These are phyloP conservation scores for Dorcus hopei DNA, from an alignment of 2,888 invertebrate species.

Conservation along the genomic window DNA sequence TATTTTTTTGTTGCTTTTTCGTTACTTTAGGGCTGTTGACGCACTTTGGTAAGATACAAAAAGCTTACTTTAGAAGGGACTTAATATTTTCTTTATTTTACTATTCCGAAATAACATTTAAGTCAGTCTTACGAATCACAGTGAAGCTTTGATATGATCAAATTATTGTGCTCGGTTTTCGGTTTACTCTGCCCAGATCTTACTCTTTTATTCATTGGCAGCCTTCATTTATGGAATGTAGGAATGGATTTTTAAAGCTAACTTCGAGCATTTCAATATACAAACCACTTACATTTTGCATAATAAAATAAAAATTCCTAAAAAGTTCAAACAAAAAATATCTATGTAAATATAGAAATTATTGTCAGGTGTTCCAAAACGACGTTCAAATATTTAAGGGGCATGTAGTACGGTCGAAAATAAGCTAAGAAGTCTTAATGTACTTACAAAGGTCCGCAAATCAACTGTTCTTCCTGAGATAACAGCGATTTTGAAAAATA, in stretches of 20 bases:
- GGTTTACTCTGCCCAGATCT: constrained; percentile 13
- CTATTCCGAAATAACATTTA: constrained; percentile 51
- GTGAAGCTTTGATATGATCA: constrained; percentile 57
- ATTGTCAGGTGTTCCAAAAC: no score
- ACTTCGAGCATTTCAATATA: constrained; percentile 1
- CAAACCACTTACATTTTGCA: no score
- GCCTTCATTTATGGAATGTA: constrained; percentile 29
- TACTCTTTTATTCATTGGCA: constrained; percentile 14
- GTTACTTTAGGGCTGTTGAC: constrained; percentile 43
- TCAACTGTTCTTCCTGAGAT: no score
- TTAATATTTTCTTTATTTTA: constrained; percentile 21
- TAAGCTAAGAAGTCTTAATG: no score
- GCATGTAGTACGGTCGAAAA: no score
- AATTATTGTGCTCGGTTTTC: constrained; percentile 52
- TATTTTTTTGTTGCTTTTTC: constrained; percentile 27
- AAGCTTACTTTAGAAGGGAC: constrained; percentile 19
- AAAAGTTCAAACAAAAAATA: no score
- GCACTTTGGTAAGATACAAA: constrained; percentile 13
- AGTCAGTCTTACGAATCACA: constrained; percentile 57
- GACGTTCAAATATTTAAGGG: no score
- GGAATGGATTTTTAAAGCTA: constrained; percentile 20
- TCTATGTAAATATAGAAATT: no score
- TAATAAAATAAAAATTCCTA: no score
- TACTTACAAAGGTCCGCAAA: no score
- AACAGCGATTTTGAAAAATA: no score